Evolutionary conservation across 2,888 invertebrate species (phyloP), one percentile per base, ranked within the genome.

Genomic region (Apodemia hepburni): DNA sequence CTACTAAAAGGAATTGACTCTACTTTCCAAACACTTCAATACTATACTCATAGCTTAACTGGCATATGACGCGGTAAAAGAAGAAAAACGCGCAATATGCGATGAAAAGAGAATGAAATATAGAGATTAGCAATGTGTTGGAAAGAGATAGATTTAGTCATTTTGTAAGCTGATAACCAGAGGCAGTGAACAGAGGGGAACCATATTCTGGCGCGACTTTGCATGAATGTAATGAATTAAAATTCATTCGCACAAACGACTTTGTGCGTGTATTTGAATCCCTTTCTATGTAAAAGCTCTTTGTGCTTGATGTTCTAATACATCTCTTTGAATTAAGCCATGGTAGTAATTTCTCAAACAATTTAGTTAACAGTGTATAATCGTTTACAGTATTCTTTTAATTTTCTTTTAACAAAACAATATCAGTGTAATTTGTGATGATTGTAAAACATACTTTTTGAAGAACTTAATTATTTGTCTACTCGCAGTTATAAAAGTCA

Each of bases 151-250:
- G 84, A 76, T 75, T 81, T 74, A 79, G 80, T 83, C 89, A 86
- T 89, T 90, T 91, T 88, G 89, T 90, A 87, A 90, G 88, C 87
- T 90, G 91, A 91, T 91, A 91, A 90, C 87, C 87, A 87, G 85
- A 87, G 84, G 82, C 84, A 86, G 85, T 79, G 80, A 85, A 84
- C 85, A 82, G 82, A 86, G 90, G 89, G 89, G 89, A 87, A 87
- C 85, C 85, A 86, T 88, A 88, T 87, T 90, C 89, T 89, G 85
- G 84, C 83, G 84, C 86, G 84, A 81, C 82, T 86, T 84, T 79
- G 80, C 83, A 87, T 87, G 87, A 89, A 89, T 87, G 83, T 87
- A 87, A 87, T 90, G 87, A 91, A 90, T 90, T 89, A 85, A 85
- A 84, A 87, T 90, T 88, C 85, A 87, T 88, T 87, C 83, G 81